Conservation (phyloP, 2,888 invertebrate genomes). For the Poecilus cupreus region DNA sequence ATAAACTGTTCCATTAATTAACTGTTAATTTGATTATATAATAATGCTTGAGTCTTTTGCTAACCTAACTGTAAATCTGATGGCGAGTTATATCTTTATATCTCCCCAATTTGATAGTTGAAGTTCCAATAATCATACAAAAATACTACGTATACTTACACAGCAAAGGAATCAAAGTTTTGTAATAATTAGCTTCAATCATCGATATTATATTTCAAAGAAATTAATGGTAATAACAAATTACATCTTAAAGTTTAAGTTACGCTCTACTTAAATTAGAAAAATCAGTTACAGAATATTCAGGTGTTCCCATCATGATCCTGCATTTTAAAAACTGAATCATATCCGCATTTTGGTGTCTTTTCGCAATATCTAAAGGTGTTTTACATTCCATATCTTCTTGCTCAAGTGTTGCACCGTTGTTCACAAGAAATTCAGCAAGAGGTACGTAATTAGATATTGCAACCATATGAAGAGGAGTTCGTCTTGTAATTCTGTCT, state of each 20-base stretch:
- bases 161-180: no score
- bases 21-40: no score
- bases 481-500: constrained; percentile 72
- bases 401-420: constrained; percentile 72
- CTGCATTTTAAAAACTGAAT: constrained; percentile 41
- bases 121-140: no score
- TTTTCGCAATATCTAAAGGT: constrained; percentile 71
- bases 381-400: constrained; percentile 70
- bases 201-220: neutral
- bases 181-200: neutral
- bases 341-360: constrained; percentile 58
- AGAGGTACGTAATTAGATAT: constrained; percentile 73
- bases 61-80: no score
- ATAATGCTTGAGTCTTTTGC: no score
- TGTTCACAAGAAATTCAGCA: constrained; percentile 69
- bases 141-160: no score
- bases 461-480: constrained; percentile 75
- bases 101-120: no score
- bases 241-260: no score
- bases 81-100: no score
- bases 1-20: no score
- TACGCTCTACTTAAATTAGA: no score
- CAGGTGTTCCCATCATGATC: neutral
- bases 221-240: neutral
- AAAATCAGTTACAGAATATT: neutral